Base-by-base conservation (phyloP, 1,140 invertebrate genomes). In the Lithobius niger region DNA sequence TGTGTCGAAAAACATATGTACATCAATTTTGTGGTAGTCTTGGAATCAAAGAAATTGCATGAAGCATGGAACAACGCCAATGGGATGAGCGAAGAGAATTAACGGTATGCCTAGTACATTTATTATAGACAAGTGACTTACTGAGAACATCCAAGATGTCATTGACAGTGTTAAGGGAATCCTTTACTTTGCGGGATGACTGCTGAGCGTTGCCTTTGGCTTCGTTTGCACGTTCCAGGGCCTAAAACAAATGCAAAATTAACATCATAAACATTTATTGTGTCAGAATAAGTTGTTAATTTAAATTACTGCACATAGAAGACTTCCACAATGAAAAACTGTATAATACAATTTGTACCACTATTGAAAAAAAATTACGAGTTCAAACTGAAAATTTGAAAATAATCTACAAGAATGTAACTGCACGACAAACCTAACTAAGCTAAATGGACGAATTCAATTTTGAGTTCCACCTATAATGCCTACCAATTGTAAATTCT, bases 141-240 rank as follows among this genome's bases (percentile, higher is more conserved):
- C 81, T 75, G 31, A 97, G 71, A 59, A 90, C 82, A 28, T 81
- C 77, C 58, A 85, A 79, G 54, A 96, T 95, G 49, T 81, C 78
- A 47, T 83, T 77, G 2, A 96, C 77, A 50, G 88, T 82, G 6
- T 77, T 73, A 21, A 91, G 69, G 6, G 90, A 84, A 64, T 87
- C 83, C 10, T 80, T 72, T 0, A 95, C 88, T 73, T 86, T 83
- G 56, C 82, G 79, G 31, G 81, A 79, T 0, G 88, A 86, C 60
- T 85, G 78, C 44, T 77, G 71, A 0, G 89, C 85, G 57, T 83
- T 83, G 18, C 79, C 85, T 66, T 88, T 88, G 1, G 90, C 88
- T 74, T 88, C 80, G 28, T 87, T 87, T 16, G 94, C 90, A 78
- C 88, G 76, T 60, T 77, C 74, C 60, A 82, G 74, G 1, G 80